These are phyloP conservation scores for Thripadectes ignobilis DNA, from an alignment of 2,797 vertebrate genomes.

Conservation along the genomic window DNA sequence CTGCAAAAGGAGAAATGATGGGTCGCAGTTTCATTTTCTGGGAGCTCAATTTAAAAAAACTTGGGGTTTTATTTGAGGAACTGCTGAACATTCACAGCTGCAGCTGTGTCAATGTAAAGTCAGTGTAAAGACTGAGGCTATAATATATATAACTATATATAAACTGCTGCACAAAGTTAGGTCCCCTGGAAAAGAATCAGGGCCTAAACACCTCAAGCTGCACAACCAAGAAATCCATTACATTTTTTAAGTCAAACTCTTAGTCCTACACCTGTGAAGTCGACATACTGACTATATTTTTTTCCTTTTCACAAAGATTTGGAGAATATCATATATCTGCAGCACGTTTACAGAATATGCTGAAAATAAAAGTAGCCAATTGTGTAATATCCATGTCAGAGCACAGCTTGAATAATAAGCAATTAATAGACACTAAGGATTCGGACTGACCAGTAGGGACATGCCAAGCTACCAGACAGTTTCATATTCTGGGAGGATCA, in stretches of 20 bases:
- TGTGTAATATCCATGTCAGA: background rate
- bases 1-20: conserved; percentile 19
- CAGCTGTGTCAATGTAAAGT: conserved; percentile 58
- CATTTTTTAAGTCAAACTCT: background rate
- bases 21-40: conserved; percentile 31
- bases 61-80: conserved; percentile 53
- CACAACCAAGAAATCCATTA: background rate
- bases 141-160: conserved; percentile 49
- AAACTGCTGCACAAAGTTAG: conserved; percentile 31
- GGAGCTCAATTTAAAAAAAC: conserved; percentile 47
- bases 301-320: background rate
- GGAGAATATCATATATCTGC: background rate
- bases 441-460: background rate
- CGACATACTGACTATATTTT: background rate
- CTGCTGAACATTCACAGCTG: conserved; percentile 58
- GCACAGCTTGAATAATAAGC: background rate
- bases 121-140: conserved; percentile 37
- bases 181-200: conserved; percentile 19
- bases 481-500: background rate
- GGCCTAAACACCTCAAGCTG: conserved; percentile 19
- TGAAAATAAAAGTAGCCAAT: background rate
- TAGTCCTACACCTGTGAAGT: background rate
- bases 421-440: background rate
- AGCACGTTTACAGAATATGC: background rate
- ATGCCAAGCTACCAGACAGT: background rate